Evolutionary conservation across 2,888 invertebrate species (phyloP), one percentile per base, ranked within the genome.

Genomic region (Laspeyria flexula): DNA sequence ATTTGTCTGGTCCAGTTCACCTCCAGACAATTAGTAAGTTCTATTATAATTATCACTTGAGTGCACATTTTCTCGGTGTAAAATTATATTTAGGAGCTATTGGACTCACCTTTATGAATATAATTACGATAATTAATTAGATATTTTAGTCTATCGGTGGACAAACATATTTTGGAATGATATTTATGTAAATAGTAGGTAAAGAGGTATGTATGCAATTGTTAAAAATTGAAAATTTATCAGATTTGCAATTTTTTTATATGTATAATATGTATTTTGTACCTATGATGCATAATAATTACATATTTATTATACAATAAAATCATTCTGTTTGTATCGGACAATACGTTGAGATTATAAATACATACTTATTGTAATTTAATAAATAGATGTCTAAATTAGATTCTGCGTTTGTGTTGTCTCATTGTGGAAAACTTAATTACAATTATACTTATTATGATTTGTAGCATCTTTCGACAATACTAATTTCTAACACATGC

Each of bases 161-260:
- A 74, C 71, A 71, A 73, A 79, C 77, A 80, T 88, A 85, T 89
- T 89, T 88, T 88, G 79, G 83, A 87, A 80, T 73, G 61, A 78
- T 77, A 77, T 79, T 86, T 86, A 86, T 89, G 88, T 90, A 90
- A 81, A 89, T 90, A 79, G 71, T 74, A 77, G 69, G 59, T 75
- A 69, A 69, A 81, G 74, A 77, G 60, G 73, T 82, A 79, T 78
- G 79, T 83, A 85, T 83, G 75, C 79, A 85, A 79, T 83, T 85
- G 90, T 90, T 86, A 84, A 83, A 83, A 75, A 73, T 71, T 49
- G 33, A 47, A 81, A 82, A 83, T 79, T 85, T 88, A 86, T 83
- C 79, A 73, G 58, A 76, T 69, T 73, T 72, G 72, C 72, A 70
- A 67, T 71, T 66, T 31, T 31, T 13, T 31, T 31, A 31, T 30